Conservation (phyloP, 2,797 vertebrate genomes). For the Rhinoraja longicauda region DNA sequence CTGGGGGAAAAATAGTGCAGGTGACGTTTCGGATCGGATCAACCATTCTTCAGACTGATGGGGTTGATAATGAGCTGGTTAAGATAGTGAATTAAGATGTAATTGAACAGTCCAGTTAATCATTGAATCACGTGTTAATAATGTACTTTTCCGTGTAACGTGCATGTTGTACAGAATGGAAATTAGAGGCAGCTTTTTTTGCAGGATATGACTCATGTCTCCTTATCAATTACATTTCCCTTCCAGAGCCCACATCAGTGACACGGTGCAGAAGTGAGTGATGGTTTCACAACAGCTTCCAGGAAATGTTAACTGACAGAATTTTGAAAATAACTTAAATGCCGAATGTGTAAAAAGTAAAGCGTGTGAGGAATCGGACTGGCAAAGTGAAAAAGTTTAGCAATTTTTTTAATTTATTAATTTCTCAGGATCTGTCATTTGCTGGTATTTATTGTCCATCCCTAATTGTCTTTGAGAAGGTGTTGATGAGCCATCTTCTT, state of each 20-base stretch:
- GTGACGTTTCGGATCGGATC: no score
- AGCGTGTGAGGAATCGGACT: not conserved
- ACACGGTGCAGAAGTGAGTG: constrained; percentile 6
- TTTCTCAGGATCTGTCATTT: not conserved
- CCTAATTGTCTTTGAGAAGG: no score
- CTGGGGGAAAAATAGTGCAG: no score
- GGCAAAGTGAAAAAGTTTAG: not conserved
- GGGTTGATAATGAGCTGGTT: not conserved
- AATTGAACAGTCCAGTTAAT: constrained; percentile 7
- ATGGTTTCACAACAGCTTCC: not conserved
- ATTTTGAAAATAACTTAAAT: constrained; percentile 2
- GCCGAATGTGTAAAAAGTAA: not conserved
- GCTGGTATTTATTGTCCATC: no score
- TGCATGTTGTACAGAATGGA: not conserved
- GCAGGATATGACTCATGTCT: constrained; percentile 37
- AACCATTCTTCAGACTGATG: no score
- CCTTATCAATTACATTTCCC: constrained; percentile 33
- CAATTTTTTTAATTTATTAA: not conserved
- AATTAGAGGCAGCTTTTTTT: not conserved
- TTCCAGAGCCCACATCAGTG: constrained; percentile 8
- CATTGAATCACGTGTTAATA: not conserved
- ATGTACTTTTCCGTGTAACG: not conserved
- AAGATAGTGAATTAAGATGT: not conserved
- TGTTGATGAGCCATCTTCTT: no score
- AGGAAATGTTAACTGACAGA: constrained; percentile 25